phyloP scores from a whole-genome alignment of 2,113 vertebrate genomes.

The Pyrgilauda ruficollis region DNA sequence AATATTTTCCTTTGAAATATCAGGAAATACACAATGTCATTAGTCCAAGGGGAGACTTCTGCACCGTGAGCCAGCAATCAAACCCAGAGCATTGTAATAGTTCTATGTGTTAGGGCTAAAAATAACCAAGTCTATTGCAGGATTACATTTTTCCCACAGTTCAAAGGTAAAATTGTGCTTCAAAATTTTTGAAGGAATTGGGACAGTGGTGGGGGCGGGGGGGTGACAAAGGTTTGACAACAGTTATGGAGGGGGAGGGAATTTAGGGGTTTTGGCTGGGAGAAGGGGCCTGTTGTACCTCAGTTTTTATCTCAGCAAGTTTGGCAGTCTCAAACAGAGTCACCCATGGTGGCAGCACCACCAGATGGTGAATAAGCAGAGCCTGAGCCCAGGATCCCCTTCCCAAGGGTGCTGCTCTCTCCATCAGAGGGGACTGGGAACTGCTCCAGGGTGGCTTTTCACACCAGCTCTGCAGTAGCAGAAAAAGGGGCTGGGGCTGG shows the following conservation, averaged over 20 bases:
- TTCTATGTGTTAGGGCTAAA: conserved; percentile 57
- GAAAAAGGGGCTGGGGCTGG: neutral
- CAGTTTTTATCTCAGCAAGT: neutral
- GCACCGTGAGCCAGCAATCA: neutral
- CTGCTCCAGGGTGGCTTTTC: neutral
- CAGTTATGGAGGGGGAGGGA: neutral
- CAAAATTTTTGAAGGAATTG: conserved; percentile 32
- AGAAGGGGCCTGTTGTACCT: neutral
- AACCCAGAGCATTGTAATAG: neutral
- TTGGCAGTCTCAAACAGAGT: neutral
- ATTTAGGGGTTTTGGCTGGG: neutral
- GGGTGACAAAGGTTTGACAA: neutral
- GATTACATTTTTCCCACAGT: conserved; percentile 24
- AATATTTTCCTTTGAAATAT: neutral
- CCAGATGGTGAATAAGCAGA: neutral
- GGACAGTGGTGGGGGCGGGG: neutral
- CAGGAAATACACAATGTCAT: conserved; percentile 1
- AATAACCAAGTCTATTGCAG: conserved; percentile 54
- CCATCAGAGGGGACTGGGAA: neutral
- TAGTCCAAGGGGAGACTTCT: neutral
- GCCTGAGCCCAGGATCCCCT: neutral
- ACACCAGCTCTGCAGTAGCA: neutral
- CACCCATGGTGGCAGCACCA: neutral
- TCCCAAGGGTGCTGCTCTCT: neutral
- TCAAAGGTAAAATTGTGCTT: conserved; percentile 75